Conservation (phyloP, 2,888 invertebrate species). For the Cylloceria caligata region DNA sequence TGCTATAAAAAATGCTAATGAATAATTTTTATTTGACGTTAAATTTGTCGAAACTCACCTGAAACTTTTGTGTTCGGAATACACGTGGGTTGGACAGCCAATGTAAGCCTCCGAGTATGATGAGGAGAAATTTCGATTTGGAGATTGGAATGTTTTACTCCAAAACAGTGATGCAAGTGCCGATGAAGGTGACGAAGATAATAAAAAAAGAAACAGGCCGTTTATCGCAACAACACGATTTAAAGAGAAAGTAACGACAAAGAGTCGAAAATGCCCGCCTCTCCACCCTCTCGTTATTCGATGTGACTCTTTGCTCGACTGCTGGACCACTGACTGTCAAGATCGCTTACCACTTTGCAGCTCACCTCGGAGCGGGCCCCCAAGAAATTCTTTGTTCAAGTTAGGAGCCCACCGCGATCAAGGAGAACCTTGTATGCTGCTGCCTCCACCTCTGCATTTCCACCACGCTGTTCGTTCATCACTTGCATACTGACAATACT, state of each 20-base stretch:
- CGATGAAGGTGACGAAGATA: not conserved
- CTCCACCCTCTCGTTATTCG: conserved; percentile 57
- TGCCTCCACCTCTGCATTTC: conserved; percentile 42
- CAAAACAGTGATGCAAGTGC: not conserved
- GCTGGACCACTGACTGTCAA: conserved; percentile 69
- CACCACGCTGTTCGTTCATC: conserved; percentile 63
- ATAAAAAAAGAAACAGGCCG: not conserved
- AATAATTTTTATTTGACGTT: not conserved
- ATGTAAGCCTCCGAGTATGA: not conserved
- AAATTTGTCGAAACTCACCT: conserved; percentile 3
- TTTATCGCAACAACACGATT: not conserved
- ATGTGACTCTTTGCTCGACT: conserved; percentile 65
- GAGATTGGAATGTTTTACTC: not conserved
- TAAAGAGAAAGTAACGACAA: not conserved
- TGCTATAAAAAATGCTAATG: not conserved
- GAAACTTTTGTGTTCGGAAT: not conserved
- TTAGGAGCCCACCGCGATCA: conserved; percentile 52
- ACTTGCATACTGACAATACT: conserved; percentile 65
- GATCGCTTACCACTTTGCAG: conserved; percentile 50
- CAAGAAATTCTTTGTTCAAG: conserved; percentile 66
- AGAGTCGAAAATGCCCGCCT: conserved; percentile 53
- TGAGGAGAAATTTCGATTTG: not conserved
- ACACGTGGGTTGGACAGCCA: not conserved
- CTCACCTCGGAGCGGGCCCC: conserved; percentile 48
- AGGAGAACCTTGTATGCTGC: conserved; percentile 52